phyloP scores from a whole-genome alignment of 2,797 vertebrate species.

The Rousettus madagascariensis region DNA sequence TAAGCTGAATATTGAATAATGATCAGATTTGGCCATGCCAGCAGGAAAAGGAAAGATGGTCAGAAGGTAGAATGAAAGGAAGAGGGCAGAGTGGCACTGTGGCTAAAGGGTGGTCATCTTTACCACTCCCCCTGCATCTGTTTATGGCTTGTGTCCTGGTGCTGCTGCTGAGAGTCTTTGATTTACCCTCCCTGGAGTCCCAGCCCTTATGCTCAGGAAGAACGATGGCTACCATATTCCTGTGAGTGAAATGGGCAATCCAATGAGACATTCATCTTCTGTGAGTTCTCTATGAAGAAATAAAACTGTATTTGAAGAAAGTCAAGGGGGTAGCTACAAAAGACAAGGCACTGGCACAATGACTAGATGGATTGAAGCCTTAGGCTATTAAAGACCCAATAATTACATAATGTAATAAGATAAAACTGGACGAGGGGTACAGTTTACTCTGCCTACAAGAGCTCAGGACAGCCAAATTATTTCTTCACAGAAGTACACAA shows the following conservation, averaged over 20 bases:
- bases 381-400: background rate
- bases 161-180: background rate
- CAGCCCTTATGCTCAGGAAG: background rate
- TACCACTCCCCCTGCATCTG: background rate
- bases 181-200: background rate
- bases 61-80: background rate
- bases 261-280: background rate
- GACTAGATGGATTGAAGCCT: background rate
- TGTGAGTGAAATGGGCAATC: background rate
- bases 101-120: background rate
- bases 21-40: background rate
- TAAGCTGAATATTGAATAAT: background rate
- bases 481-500: background rate
- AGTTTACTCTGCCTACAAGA: background rate
- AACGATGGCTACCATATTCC: background rate
- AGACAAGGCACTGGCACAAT: background rate
- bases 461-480: background rate
- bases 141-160: background rate
- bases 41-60: background rate
- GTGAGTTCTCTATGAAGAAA: slow-evolving; percentile 38
- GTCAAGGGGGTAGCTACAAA: background rate
- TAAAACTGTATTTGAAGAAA: slow-evolving; percentile 52
- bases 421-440: background rate
- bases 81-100: background rate
- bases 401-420: slow-evolving; percentile 1